A percentile compares a stretch with the other conserved stretches of the same genome.
Evolutionary conservation across 2,797 vertebrate species (phyloP).

Genomic region (Sciurus vulgaris): DNA sequence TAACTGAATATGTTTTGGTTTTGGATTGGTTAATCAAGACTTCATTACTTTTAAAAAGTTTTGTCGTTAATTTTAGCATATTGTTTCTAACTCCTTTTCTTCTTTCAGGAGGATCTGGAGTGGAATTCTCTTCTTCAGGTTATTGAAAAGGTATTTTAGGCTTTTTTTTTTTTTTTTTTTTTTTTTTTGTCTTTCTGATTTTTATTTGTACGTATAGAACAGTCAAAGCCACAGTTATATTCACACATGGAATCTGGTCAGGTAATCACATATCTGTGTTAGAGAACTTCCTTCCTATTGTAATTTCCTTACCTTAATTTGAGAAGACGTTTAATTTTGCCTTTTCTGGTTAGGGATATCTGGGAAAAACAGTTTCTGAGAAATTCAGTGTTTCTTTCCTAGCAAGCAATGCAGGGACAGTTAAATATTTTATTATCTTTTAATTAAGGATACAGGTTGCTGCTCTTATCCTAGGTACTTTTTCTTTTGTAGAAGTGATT

Average conservation of each 20-base stretch:
- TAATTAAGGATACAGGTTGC: not conserved
- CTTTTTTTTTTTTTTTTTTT: not conserved
- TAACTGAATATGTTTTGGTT: not conserved
- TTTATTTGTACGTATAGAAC: not conserved
- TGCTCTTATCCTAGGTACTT: not conserved
- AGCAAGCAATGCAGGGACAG: not conserved
- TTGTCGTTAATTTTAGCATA: not conserved
- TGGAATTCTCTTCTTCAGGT: slow-evolving; percentile 94
- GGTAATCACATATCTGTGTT: not conserved
- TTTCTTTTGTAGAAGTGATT: not conserved
- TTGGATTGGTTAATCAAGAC: slow-evolving; percentile 42
- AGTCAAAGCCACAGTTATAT: not conserved
- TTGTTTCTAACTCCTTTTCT: slow-evolving; percentile 65
- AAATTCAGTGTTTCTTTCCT: not conserved
- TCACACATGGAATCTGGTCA: not conserved
- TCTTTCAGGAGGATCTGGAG: slow-evolving; percentile 92
- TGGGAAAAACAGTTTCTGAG: not conserved
- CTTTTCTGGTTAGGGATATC: slow-evolving; percentile 14
- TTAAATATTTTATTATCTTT: slow-evolving; percentile 6
- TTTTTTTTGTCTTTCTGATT: too few relatives aligned
- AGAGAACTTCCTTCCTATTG: not conserved
- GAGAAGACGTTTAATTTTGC: not conserved
- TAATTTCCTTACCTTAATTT: not conserved
- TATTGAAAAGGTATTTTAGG: slow-evolving; percentile 93
- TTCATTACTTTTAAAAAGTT: not conserved